Evolutionary conservation across 2,888 invertebrate genomes (phyloP), one percentile per base, ranked within the genome.

Genomic region (Nemurella pictetii): DNA sequence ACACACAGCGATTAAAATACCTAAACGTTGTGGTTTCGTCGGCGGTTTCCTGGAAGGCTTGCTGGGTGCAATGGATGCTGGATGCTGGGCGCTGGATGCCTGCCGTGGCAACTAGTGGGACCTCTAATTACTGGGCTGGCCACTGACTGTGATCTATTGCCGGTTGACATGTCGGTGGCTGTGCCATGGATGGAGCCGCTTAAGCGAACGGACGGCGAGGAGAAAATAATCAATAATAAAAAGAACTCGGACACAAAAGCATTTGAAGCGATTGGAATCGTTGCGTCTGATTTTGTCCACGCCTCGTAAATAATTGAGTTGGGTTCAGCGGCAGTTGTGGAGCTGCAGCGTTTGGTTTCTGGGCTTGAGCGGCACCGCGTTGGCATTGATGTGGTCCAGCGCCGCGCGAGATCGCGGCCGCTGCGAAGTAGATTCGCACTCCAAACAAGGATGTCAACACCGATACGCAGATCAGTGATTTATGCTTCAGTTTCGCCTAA

Each of bases 1-100:
- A 82, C 82, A 82, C 20, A 82, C 15, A 20, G 55, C 82, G 82
- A 82, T 82, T 82, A 82, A 82, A 82, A 82, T 82, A 82, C 82
- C 82, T 55, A 82, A 82, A 82, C 82, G 82, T 82, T 55, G 82
- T 82, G 82, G 82, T 82, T 26, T 82, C 82, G 20, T 55, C 55
- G 3, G 55, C 20, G 55, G 55, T 55, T 55, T 55, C 55, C 55
- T 55, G 55, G 55, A 55, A 55, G 55, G 55, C 55, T 55, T 7
- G n/a, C n/a, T n/a, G n/a, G n/a, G n/a, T n/a, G 26, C 15, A 27
- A 27, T 27, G 28, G 77, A 27, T 77, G 35, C n/a, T 74, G 74
- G 20, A 74, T n/a, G 30, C n/a, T 29, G 20, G 30, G 80, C 80
- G 35, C n/a, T n/a, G n/a, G n/a, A n/a, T n/a, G n/a, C n/a, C n/a